phyloP scores from a whole-genome alignment of 1,140 invertebrate genomes.

The Bombus fervidus region DNA sequence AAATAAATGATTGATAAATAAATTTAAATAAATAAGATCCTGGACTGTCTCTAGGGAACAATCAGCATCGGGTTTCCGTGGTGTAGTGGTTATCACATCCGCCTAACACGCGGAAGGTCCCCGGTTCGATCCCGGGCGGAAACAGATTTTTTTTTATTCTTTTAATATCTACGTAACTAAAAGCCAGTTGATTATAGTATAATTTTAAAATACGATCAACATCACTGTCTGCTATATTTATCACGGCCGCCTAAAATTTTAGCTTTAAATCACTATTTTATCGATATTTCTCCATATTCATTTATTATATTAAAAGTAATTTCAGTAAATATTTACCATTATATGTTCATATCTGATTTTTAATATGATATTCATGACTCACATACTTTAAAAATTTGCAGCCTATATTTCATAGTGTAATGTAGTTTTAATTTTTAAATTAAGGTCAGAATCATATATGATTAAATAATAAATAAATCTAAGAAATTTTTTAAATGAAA shows the following conservation, averaged over 20 bases:
- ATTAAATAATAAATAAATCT: not conserved
- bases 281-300: too few relatives aligned
- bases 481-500: not conserved
- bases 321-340: not conserved
- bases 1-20: not conserved
- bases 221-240: not conserved
- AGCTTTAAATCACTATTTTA: not conserved
- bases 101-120: slow-evolving; percentile 21
- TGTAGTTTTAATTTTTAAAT: not conserved
- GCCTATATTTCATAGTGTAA: not conserved
- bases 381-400: not conserved
- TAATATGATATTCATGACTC: not conserved
- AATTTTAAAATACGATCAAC: not conserved
- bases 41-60: rapidly evolving
- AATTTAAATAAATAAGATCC: not conserved
- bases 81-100: slow-evolving; percentile 25
- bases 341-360: not conserved
- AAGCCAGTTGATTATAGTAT: too few relatives aligned
- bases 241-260: not conserved
- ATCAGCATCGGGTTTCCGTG: not conserved
- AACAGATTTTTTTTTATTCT: not conserved
- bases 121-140: slow-evolving; percentile 16
- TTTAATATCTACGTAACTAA: not conserved
- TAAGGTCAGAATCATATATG: not conserved
- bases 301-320: not conserved